Conservation (phyloP, 2,797 vertebrate species). For the Gambelia wislizenii region DNA sequence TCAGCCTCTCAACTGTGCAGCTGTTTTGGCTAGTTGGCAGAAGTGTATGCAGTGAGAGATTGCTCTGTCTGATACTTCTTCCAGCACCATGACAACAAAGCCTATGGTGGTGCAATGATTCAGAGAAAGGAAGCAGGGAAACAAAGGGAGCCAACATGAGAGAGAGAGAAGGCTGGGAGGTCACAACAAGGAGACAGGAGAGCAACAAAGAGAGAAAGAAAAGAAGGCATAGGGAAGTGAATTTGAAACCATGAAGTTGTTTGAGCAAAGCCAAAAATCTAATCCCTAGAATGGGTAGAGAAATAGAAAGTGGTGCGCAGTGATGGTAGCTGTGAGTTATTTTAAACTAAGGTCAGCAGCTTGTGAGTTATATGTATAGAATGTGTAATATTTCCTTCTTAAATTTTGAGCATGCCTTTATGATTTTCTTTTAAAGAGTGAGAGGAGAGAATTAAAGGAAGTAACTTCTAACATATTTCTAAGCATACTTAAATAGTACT, state of each 20-base stretch:
- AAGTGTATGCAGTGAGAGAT: slow-evolving; percentile 35
- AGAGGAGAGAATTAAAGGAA: slow-evolving; percentile 15
- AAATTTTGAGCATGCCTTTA: not conserved
- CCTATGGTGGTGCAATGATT: slow-evolving; percentile 42
- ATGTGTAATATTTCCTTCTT: not conserved
- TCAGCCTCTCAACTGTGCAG: slow-evolving; percentile 46
- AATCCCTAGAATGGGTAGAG: slow-evolving; percentile 21
- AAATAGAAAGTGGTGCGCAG: not conserved
- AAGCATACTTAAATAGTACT: not conserved
- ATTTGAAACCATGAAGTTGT: slow-evolving; percentile 20
- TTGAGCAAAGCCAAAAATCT: slow-evolving; percentile 31
- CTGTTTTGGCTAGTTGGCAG: slow-evolving; percentile 59
- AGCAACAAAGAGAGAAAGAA: not conserved
- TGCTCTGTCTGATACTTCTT: slow-evolving; percentile 64
- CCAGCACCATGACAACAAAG: slow-evolving; percentile 45
- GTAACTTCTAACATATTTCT: not conserved
- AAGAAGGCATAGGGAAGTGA: not conserved
- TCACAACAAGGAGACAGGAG: slow-evolving; percentile 31
- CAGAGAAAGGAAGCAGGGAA: slow-evolving; percentile 52
- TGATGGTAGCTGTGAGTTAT: slow-evolving; percentile 9
- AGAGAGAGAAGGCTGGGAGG: not conserved
- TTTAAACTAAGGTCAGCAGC: slow-evolving; percentile 5
- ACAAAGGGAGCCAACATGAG: slow-evolving; percentile 28
- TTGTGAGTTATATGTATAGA: not conserved
- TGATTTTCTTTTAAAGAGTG: slow-evolving; percentile 28